These are phyloP conservation scores for Zonotrichia albicollis DNA, from an alignment of 2,797 vertebrate genomes.

Conservation along the genomic window DNA sequence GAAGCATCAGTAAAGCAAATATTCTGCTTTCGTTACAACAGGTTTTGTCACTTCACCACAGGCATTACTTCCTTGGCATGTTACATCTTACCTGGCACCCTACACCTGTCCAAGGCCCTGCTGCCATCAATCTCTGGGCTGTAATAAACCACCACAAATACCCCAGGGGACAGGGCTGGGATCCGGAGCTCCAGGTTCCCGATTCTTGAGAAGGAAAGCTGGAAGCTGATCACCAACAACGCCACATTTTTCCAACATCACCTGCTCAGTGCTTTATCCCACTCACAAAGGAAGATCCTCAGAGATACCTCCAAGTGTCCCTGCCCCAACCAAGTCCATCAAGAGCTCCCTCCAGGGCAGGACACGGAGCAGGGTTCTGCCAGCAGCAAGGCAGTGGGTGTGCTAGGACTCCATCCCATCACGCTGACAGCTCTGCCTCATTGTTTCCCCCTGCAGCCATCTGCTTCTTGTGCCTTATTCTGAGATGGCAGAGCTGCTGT, in stretches of 20 bases:
- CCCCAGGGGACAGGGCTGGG: background rate
- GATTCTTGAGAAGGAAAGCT: background rate
- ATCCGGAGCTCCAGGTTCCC: background rate
- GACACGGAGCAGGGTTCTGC: background rate
- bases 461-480: slow-evolving; percentile 30
- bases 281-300: background rate
- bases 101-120: background rate
- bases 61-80: background rate
- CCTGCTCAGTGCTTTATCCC: background rate
- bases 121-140: background rate
- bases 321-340: background rate
- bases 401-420: background rate
- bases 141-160: accelerated
- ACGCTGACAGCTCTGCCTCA: slow-evolving; percentile 44
- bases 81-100: background rate
- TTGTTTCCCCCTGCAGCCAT: slow-evolving; percentile 43
- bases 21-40: background rate
- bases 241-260: background rate
- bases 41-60: background rate
- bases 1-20: background rate
- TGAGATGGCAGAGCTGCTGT: slow-evolving; percentile 30
- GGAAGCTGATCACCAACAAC: background rate
- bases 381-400: background rate
- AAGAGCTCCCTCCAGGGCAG: background rate
- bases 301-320: background rate